phyloP scores from a whole-genome alignment of 2,888 invertebrate genomes.

The Drosophila quasianomalipes region DNA sequence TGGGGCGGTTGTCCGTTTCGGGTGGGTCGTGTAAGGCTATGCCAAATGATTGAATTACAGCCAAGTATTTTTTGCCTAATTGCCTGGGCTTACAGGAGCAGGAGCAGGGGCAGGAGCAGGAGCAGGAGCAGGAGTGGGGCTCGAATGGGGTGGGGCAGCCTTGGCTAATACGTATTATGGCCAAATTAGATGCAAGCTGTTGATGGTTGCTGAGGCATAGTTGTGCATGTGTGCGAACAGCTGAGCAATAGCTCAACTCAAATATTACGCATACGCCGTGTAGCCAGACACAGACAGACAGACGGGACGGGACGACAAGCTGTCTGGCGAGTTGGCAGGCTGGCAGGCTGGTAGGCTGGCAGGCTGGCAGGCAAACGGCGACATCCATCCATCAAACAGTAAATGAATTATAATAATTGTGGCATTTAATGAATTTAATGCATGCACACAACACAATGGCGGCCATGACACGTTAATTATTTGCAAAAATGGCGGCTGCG shows the following conservation, averaged over 20 bases:
- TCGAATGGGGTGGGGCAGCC: neutral
- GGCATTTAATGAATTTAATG: constrained; percentile 84
- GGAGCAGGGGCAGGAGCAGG: neutral
- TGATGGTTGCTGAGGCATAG: constrained; percentile 53
- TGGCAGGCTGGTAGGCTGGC: neutral
- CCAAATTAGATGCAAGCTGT: constrained; percentile 43
- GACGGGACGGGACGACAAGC: neutral
- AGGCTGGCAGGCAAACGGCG: neutral
- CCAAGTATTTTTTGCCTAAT: constrained; percentile 75
- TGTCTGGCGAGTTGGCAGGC: neutral
- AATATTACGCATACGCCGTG: constrained; percentile 47
- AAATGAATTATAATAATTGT: constrained; percentile 85
- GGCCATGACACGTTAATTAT: constrained; percentile 82
- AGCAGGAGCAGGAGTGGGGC: neutral
- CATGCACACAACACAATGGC: constrained; percentile 73
- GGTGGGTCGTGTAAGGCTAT: constrained; percentile 61
- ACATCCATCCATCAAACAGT: constrained; percentile 65
- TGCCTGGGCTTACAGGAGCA: constrained; percentile 54
- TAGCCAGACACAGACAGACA: neutral
- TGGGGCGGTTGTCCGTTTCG: constrained; percentile 16
- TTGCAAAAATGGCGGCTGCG: constrained; percentile 52
- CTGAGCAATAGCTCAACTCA: neutral
- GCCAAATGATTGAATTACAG: constrained; percentile 79
- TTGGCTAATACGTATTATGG: constrained; percentile 36
- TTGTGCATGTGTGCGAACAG: constrained; percentile 49